Conservation (phyloP, 2,888 invertebrate genomes). For the Eilema sororculum region DNA sequence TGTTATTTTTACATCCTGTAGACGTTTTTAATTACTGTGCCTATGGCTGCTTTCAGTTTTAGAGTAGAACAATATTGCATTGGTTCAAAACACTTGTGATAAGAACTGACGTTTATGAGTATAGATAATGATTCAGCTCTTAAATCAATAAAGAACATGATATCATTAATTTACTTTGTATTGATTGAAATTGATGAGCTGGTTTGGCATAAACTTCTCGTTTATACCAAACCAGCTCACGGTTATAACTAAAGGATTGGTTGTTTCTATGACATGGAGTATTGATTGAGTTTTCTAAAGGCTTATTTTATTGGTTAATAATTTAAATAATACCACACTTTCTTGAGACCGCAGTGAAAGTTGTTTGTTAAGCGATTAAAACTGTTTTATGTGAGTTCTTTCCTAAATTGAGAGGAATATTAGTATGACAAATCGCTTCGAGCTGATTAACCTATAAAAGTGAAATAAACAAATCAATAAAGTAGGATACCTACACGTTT, state of each 20-base stretch:
- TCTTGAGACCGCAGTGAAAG: slow-evolving; percentile 25
- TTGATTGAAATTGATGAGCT: background rate
- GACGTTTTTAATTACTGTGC: background rate
- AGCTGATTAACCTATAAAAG: slow-evolving; percentile 17
- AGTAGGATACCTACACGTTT: slow-evolving; percentile 8
- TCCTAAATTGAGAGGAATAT: slow-evolving; percentile 19
- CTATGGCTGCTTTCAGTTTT: background rate
- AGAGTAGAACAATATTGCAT: background rate
- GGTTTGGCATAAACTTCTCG: no score
- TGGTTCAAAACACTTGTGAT: background rate
- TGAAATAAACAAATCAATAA: slow-evolving; percentile 9
- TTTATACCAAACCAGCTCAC: background rate
- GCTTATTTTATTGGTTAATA: slow-evolving; percentile 20
- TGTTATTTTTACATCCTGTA: background rate
- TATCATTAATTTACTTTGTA: background rate
- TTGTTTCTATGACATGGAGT: slow-evolving; percentile 6
- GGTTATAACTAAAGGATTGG: slow-evolving; percentile 5
- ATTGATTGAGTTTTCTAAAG: slow-evolving; percentile 13
- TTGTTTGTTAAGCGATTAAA: slow-evolving; percentile 18
- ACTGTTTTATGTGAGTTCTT: slow-evolving; percentile 24
- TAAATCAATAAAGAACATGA: background rate
- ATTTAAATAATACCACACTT: slow-evolving; percentile 16
- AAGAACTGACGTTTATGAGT: background rate
- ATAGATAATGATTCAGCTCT: background rate
- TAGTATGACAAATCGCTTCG: slow-evolving; percentile 18